phyloP scores from a whole-genome alignment of 2,113 vertebrate genomes.

The Rhizomys pruinosus region DNA sequence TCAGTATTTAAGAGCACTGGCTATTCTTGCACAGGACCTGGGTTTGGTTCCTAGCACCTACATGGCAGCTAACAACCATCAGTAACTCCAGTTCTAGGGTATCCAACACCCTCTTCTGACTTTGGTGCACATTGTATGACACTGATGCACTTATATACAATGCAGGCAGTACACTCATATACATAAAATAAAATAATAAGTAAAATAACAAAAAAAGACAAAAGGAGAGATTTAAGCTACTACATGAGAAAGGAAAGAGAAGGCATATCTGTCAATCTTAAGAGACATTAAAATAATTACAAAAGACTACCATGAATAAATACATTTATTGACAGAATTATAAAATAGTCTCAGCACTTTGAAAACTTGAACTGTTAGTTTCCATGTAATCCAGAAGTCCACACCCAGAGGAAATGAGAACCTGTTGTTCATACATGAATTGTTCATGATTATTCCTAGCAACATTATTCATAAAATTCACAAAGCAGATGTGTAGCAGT shows the following conservation, averaged over 20 bases:
- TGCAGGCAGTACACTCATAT: no score
- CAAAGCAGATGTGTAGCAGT: neutral
- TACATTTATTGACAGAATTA: neutral
- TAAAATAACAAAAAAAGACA: slow-evolving; percentile 12
- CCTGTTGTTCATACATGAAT: neutral
- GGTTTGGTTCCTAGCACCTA: no score
- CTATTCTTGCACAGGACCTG: no score
- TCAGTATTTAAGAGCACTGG: no score
- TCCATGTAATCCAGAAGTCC: neutral
- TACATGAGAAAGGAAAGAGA: slow-evolving; percentile 7
- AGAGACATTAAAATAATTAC: slow-evolving; percentile 19
- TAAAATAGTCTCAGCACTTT: slow-evolving; percentile 13
- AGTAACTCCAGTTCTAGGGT: no score
- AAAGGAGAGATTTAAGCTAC: slow-evolving; percentile 28
- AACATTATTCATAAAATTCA: slow-evolving; percentile 33
- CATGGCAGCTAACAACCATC: no score
- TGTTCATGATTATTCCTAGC: slow-evolving; percentile 15
- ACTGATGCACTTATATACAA: no score
- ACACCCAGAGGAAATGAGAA: slow-evolving; percentile 25
- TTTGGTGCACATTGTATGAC: no score
- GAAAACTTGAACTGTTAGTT: slow-evolving; percentile 17
- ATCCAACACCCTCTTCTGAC: no score
- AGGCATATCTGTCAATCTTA: neutral
- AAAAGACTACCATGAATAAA: slow-evolving; percentile 18
- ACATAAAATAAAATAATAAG: no score